Base-by-base conservation (phyloP, 2,888 invertebrate species). In the Acholoe squamosa region DNA sequence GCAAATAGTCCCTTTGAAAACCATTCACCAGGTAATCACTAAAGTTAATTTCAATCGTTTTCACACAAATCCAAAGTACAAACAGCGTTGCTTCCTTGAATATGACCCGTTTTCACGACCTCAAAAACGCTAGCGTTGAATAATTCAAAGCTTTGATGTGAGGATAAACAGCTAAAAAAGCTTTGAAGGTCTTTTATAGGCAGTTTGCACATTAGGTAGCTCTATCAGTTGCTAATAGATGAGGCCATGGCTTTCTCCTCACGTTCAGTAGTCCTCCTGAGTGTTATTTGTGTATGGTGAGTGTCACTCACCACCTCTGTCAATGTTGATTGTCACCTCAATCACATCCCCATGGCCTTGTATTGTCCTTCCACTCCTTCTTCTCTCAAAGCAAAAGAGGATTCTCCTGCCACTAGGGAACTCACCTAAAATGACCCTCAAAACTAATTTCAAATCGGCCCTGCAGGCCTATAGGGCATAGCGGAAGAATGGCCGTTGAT, bases 301-400 rank as follows among this genome's bases (percentile, higher is more conserved):
- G 76, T 76, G 76, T 76, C 76, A 76, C 76, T 43, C 76, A 16
- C 76, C 25, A 76, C 76, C 76, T 28, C 76, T 76, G 76, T 76
- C 76, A 76, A 76, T 76, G 76, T 76, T 76, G 76, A 76, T 31
- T 12, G 76, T 76, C 76, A 76, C 76, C 76, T 76, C 76, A 76
- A 76, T 76, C 76, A 76, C 3, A 14, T 76, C 76, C 76, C 76
- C 25, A n/a, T 76, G 76, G 28, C 76, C 76, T 31, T 25, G 76
- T 76, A 76, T 76, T 76, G 76, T 31, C 76, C 31, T 25, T 31
- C 76, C 76, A 43, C 43, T 43, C 43, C 43, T 43, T 43, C 43
- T 10, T 43, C 43, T 43, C 43, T 43, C 43, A 3, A 43, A 7
- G 5, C 43, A 43, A 19, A 61, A 61, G 61, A n/a, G 61, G n/a